These are phyloP conservation scores for Metridium senile DNA, from an alignment of 92 coral and sea anemone genomes.

Conservation along the genomic window DNA sequence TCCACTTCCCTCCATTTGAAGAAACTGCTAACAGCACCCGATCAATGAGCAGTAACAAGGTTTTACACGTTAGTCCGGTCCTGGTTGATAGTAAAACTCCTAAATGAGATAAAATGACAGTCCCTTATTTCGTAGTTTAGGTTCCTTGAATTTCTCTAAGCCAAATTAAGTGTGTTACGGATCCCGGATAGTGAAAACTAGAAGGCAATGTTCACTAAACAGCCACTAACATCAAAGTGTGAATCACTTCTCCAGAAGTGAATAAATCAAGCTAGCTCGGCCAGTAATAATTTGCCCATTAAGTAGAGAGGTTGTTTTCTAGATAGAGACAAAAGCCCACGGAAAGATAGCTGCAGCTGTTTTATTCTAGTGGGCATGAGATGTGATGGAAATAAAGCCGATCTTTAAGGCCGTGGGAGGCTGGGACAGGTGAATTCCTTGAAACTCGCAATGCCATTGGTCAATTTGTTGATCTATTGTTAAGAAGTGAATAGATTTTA, in stretches of 20 bases:
- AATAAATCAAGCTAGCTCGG: conserved; percentile 24
- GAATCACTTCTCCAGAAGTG: conserved; percentile 15
- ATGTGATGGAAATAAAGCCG: conserved; percentile 18
- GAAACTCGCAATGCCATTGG: conserved; percentile 52
- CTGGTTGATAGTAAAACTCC: neutral
- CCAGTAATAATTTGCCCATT: conserved; percentile 51
- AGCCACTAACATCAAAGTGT: neutral
- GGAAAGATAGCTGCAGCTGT: conserved; percentile 52
- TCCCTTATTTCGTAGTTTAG: conserved; percentile 15
- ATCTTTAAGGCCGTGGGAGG: conserved; percentile 35
- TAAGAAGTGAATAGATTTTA: conserved; percentile 14
- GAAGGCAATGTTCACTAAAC: conserved; percentile 6
- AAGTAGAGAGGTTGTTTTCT: conserved; percentile 56
- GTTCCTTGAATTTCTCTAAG: conserved; percentile 15
- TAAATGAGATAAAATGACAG: conserved; percentile 25
- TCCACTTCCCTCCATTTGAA: conserved; percentile 46
- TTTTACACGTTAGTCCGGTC: neutral
- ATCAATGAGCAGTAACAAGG: conserved; percentile 14
- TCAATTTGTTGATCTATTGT: conserved; percentile 18
- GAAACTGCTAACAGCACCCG: neutral
- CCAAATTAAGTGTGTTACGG: conserved; percentile 7
- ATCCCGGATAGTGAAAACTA: conserved; percentile 5
- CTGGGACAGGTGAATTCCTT: conserved; percentile 30
- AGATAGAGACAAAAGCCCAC: conserved; percentile 51
- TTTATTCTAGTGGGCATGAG: conserved; percentile 24